Percentiles rank a stretch among this genome's conserved stretches.
These are phyloP conservation scores for Coleophora flavipennella DNA, from an alignment of 2,888 invertebrate genomes.

Conservation along the genomic window DNA sequence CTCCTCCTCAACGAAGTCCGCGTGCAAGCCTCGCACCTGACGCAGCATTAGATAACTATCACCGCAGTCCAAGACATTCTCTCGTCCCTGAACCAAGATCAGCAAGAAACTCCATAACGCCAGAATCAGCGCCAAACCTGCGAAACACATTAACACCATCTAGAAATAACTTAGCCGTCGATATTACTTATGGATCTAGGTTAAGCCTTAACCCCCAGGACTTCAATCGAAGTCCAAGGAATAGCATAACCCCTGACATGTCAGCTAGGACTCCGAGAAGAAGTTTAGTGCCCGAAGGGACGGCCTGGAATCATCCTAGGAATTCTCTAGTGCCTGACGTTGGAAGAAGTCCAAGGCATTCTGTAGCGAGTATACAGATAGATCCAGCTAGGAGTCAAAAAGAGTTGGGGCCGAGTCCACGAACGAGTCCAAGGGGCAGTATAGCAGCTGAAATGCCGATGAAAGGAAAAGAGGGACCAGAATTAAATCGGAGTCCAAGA, in stretches of 20 bases:
- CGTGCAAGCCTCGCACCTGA: constrained; percentile 75
- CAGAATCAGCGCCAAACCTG: constrained; percentile 69
- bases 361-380: constrained; percentile 63
- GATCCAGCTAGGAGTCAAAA: constrained; percentile 57
- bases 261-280: constrained; percentile 73
- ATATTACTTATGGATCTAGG: constrained; percentile 67
- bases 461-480: constrained; percentile 59
- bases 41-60: constrained; percentile 60
- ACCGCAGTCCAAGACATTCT: constrained; percentile 71
- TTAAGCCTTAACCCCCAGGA: constrained; percentile 73
- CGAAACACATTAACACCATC: constrained; percentile 71
- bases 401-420: constrained; percentile 64
- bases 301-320: constrained; percentile 70
- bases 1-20: constrained; percentile 60
- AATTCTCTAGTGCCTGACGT: constrained; percentile 73
- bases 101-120: constrained; percentile 75
- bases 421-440: constrained; percentile 74
- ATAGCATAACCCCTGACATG: constrained; percentile 61
- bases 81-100: constrained; percentile 71
- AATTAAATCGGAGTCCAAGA: constrained; percentile 64
- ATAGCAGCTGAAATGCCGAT: constrained; percentile 56
- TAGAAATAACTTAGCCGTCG: constrained; percentile 75
- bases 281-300: constrained; percentile 73
- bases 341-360: constrained; percentile 74
- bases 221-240: constrained; percentile 63